Base-by-base conservation (phyloP, 2,888 invertebrate species). In the Pterobdella sp. region DNA sequence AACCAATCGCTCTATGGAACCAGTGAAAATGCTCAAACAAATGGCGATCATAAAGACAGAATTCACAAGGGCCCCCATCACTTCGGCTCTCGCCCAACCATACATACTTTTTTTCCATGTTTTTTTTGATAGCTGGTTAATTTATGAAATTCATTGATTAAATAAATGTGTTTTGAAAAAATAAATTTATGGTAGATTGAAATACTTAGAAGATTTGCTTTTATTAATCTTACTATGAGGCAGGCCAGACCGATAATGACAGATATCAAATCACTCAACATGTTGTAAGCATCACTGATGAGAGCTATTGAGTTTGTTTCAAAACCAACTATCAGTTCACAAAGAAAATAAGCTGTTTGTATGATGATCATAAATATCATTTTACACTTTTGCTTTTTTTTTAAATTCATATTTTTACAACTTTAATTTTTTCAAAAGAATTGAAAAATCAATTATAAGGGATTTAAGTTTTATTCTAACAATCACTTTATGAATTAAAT, bases 41-140 rank as follows among this genome's bases (percentile, higher is more conserved):
- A 98, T 87, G 0, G 97, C 96, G 42, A 97, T 91, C 70, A 98
- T 88, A 85, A 98, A 98, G 73, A 98, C 97, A 1, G 96, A 94
- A 85, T 98, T 98, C 32, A 97, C 93, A 75, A 97, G 86, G 29
- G 98, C 97, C 26, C 98, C 98, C 60, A 99, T 85, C 0, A 98
- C 95, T 85, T 98, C 98, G 0, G 98, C 97, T 75, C 98, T 88
- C 1, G 95, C 96, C 97, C 97, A 98, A 22, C 98, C 98, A 84
- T 96, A 98, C 22, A 97, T 97, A 84, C 97, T 98, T 86, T 95
- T 95, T 70, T 93, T 78, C 2, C 85, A 81, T 22, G 80, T 79
- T 81, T 81, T 81, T 75, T 81, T 82, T 29, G 83, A 80, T 60
- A 84, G 81, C 81, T 82, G 77, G 1, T 78, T n/a, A n/a, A n/a